These are phyloP conservation scores for Chaetodon trifascialis DNA, from an alignment of 2,113 vertebrate species.

Conservation along the genomic window DNA sequence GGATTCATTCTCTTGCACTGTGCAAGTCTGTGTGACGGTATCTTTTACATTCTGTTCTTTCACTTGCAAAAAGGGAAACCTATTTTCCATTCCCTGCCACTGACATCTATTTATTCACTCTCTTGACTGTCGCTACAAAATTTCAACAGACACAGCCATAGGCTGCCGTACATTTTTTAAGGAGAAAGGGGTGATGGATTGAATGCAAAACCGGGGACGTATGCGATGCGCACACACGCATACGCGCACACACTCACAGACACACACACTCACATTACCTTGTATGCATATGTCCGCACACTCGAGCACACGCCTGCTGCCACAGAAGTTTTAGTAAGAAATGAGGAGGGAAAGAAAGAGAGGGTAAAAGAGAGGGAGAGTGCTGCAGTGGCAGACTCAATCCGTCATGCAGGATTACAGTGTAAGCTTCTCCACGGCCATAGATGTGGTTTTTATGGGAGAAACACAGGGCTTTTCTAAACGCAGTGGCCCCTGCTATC, in stretches of 20 bases:
- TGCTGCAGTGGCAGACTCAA: constrained; percentile 78
- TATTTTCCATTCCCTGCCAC: constrained; percentile 66
- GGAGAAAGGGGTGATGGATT: constrained; percentile 1
- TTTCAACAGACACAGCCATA: constrained; percentile 44
- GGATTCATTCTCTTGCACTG: constrained; percentile 70
- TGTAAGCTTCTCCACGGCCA: constrained; percentile 81
- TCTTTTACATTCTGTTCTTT: constrained; percentile 72
- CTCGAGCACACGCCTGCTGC: constrained; percentile 25
- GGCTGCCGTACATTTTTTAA: constrained; percentile 46
- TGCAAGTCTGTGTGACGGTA: constrained; percentile 57
- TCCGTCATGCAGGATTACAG: constrained; percentile 85
- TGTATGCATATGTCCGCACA: constrained; percentile 25
- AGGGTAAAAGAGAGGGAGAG: constrained; percentile 62
- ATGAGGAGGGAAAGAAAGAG: constrained; percentile 61
- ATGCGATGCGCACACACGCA: neutral
- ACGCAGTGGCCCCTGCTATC: constrained; percentile 62
- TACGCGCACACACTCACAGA: neutral
- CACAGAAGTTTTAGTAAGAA: constrained; percentile 65
- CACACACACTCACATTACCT: neutral
- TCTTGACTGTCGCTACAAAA: constrained; percentile 53
- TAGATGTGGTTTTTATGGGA: constrained; percentile 81
- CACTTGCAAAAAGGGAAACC: constrained; percentile 51
- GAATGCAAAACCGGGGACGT: neutral
- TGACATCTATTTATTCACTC: constrained; percentile 73
- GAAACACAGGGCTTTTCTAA: constrained; percentile 78